These are phyloP conservation scores for Diplazon laetatorius DNA, from an alignment of 2,888 invertebrate species.

Conservation along the genomic window DNA sequence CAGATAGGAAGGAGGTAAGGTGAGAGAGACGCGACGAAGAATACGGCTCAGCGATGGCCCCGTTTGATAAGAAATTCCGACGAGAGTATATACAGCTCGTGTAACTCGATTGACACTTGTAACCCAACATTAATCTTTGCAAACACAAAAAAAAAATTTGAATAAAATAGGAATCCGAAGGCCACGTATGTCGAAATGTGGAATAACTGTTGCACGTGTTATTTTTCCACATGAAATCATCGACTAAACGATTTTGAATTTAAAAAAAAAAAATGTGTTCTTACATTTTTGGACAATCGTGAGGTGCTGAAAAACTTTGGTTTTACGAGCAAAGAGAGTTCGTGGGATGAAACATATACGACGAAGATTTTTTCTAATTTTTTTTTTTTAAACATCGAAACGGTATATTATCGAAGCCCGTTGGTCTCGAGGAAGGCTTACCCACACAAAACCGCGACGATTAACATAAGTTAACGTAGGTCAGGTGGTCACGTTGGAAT, in stretches of 20 bases:
- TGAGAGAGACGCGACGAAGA: constrained; percentile 11
- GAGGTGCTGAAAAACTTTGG: too few relatives aligned
- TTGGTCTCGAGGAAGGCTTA: neutral
- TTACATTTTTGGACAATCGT: too few relatives aligned
- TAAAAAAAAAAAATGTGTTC: too few relatives aligned
- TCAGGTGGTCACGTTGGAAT: constrained; percentile 52
- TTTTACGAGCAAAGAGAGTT: neutral
- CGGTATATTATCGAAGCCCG: constrained; percentile 30
- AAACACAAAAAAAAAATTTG: constrained; percentile 3
- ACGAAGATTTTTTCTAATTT: neutral
- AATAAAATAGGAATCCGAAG: too few relatives aligned
- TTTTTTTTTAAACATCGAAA: too few relatives aligned
- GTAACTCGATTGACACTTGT: constrained; percentile 7
- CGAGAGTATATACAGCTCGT: neutral
- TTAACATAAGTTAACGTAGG: constrained; percentile 57
- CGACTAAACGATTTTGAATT: too few relatives aligned
- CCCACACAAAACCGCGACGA: constrained; percentile 35
- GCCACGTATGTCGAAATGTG: neutral
- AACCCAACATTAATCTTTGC: constrained; percentile 12
- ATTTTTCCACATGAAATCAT: too few relatives aligned
- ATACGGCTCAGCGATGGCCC: constrained; percentile 24
- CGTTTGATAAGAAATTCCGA: constrained; percentile 13
- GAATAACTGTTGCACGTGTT: neutral
- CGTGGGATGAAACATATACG: neutral
- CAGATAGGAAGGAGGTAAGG: neutral